Base-by-base conservation (phyloP, 2,888 invertebrate genomes). In the Leptopilina drosophilae region DNA sequence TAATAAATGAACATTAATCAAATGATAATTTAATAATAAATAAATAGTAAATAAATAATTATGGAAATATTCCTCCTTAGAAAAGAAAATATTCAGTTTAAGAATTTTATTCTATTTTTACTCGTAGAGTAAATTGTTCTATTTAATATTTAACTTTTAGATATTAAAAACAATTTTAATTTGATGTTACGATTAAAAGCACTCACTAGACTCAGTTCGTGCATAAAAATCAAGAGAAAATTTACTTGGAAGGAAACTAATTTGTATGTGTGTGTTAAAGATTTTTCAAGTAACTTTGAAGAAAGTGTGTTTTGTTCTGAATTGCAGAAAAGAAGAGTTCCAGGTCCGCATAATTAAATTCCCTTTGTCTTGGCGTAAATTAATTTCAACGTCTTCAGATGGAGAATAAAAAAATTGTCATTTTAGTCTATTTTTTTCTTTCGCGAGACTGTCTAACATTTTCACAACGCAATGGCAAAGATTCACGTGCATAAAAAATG, bases 261-360 rank as follows among this genome's bases (percentile, higher is more conserved):
- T 69, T 69, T 69, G 1, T 49, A 1, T 20, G 20, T 49, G 42
- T 42, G 42, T 42, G 42, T 7, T 26, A 26, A 26, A 33, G 26
- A 26, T 69, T 69, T 53, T 53, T 69, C 49, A n/a, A 7, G 26
- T 14, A 14, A 7, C 49, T 53, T 53, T 53, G 33, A 53, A 53
- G 26, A 26, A 49, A 49, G 14, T 6, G 69, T 26, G 33, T 33
- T 33, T 69, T 49, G 26, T 26, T 69, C 53, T 69, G 20, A 69
- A n/a, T 26, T 53, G 14, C 69, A 53, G 49, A 69, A 53, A 53
- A 53, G 26, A 49, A 9, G 26, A 49, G 49, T 49, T 49, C 14
- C 8, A 69, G 53, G 53, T 53, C 4, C 14, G 49, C n/a, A 53
- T 53, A 69, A 53, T 33, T 69, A 69, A 69, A 69, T 69, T 53